These are phyloP conservation scores for Pseudorectes ferrugineus DNA, from an alignment of 2,113 vertebrate species.

Conservation along the genomic window DNA sequence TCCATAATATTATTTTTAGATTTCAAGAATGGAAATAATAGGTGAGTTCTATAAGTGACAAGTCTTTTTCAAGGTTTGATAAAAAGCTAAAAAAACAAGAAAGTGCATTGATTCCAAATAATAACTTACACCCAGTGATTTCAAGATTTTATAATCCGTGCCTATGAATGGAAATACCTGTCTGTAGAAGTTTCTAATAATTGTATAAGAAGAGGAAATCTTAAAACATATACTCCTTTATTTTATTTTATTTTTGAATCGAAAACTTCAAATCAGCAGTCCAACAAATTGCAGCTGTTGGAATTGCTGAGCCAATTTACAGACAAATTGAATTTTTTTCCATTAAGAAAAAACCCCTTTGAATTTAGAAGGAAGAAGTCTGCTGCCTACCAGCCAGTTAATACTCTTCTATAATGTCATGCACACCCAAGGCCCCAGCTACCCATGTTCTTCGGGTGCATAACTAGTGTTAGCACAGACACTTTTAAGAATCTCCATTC, in stretches of 20 bases:
- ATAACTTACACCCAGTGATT: neutral
- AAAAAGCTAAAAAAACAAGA: constrained; percentile 6
- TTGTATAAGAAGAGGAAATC: neutral
- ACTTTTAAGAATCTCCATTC: neutral
- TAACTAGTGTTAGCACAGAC: neutral
- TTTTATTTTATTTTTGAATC: neutral
- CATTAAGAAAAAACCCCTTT: neutral
- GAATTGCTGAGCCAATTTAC: neutral
- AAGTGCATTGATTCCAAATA: neutral
- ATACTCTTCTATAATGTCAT: neutral
- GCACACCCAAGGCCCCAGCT: neutral
- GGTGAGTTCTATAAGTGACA: neutral
- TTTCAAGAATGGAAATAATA: neutral
- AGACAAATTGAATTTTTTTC: neutral
- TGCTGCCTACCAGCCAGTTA: neutral
- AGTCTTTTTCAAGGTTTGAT: neutral
- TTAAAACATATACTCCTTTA: neutral
- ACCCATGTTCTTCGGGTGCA: neutral
- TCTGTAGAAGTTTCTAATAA: neutral
- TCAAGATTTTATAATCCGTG: neutral
- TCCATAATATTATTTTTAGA: constrained; percentile 5
- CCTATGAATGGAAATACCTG: neutral
- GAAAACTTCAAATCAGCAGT: neutral
- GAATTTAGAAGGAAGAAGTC: neutral
- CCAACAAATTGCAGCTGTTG: neutral